Evolutionary conservation across 2,113 vertebrate species (phyloP), one percentile per base, ranked within the genome.

Genomic region (Colius striatus): DNA sequence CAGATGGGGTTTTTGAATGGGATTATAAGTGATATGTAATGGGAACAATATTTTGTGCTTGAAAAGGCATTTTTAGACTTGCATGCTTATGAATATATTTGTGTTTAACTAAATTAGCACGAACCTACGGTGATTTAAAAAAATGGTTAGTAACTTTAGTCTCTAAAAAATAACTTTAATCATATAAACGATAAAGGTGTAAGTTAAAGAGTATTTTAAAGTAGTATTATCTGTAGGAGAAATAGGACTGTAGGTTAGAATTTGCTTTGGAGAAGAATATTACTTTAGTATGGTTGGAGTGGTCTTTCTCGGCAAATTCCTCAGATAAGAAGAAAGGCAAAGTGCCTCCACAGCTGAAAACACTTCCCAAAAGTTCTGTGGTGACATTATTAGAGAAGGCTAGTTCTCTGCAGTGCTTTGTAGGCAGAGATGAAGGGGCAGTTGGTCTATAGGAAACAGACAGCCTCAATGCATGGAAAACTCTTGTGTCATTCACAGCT

Each of bases 41-140:
- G 11, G 60, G n/a, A 53, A 53, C 43, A 80, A 41, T 66, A 53
- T 71, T 53, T 71, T 84, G 38, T 90, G 25, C 57, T 88, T 41
- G 48, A 81, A 71, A 92, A 29, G 29, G 8, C 29, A n/a, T 71
- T 91, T 94, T 94, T 78, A 75, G 51, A 55, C 10, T 66, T 85
- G 4, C 9, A 21, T 78, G 51, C 17, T 55, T 60, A 16, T 67
- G 36, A 80, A 62, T 66, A 55, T 5, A 16, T 85, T 90, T 81
- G 22, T 55, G 9, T 76, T 51, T 62, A 89, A 51, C 22, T 66
- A n/a, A 50, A 75, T 79, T 54, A 53, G 5, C 16, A 27, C 63
- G 65, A 70, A 86, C 11, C 14, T 67, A 6, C 54, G 16, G 10
- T 32, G 20, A 53, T 87, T 51, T 1, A 13, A 47, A 75, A 75